Evolutionary conservation across 2,888 invertebrate species (phyloP).

Genomic region (Lasioglossum marginatum): DNA sequence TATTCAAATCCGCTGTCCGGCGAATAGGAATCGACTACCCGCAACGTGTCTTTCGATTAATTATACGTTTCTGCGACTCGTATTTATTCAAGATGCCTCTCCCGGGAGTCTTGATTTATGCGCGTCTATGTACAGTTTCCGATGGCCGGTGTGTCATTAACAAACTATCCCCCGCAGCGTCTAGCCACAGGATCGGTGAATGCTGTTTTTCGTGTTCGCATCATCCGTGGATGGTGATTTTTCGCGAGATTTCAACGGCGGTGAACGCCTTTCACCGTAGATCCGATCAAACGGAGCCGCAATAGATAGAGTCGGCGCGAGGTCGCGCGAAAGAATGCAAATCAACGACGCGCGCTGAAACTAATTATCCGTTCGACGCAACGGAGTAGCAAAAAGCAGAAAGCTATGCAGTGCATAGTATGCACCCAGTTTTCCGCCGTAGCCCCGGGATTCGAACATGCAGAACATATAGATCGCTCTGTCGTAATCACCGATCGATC

Average conservation of each 20-base stretch:
- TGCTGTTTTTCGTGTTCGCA: background rate
- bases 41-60: conserved; percentile 18
- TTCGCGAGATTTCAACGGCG: conserved; percentile 6
- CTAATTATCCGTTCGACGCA: conserved; percentile 51
- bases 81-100: conserved; percentile 20
- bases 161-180: background rate
- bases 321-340: conserved; percentile 44
- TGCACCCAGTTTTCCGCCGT: background rate
- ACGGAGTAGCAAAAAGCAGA: background rate
- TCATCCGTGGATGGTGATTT: background rate
- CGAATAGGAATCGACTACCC: background rate
- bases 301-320: background rate
- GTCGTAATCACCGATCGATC: conserved; percentile 41
- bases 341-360: conserved; percentile 35
- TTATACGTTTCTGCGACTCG: conserved; percentile 1
- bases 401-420: background rate
- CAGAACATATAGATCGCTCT: background rate
- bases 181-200: background rate
- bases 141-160: background rate
- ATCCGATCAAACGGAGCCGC: conserved; percentile 28
- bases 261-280: conserved; percentile 43
- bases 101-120: background rate
- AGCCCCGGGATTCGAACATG: background rate
- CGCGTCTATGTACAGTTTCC: background rate
- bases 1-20: background rate